These are phyloP conservation scores for Drosophila algonquin DNA, from an alignment of 2,888 invertebrate species.

Conservation along the genomic window DNA sequence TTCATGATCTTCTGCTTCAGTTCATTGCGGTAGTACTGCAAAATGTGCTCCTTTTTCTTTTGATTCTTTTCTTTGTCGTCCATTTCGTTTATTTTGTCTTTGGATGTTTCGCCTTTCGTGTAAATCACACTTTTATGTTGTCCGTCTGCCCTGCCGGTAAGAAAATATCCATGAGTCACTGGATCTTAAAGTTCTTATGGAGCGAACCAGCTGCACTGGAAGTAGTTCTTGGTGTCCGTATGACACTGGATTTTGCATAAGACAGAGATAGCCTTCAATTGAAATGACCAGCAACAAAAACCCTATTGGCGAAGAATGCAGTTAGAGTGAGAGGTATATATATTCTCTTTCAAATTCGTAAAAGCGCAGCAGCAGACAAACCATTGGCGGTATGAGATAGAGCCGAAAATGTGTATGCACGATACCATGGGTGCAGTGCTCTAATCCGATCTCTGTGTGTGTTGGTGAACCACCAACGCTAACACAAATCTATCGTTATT, in stretches of 20 bases:
- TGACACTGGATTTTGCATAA: background rate
- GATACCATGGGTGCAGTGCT: no score
- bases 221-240: background rate
- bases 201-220: background rate
- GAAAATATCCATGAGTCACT: background rate
- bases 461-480: no score
- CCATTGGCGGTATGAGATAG: no score
- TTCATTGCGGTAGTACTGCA: background rate
- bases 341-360: no score
- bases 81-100: background rate
- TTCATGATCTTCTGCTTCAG: constrained; percentile 16
- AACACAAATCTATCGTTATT: no score
- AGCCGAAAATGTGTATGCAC: no score
- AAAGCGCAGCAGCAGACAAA: no score
- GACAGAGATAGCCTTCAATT: background rate
- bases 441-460: no score
- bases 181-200: background rate
- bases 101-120: background rate
- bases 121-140: constrained; percentile 21
- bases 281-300: no score
- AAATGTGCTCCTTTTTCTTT: background rate
- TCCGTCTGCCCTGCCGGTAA: background rate
- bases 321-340: no score
- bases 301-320: no score
- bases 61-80: background rate